Base-by-base conservation (phyloP, 1,140 invertebrate genomes). In the Drosophila busckii region DNA sequence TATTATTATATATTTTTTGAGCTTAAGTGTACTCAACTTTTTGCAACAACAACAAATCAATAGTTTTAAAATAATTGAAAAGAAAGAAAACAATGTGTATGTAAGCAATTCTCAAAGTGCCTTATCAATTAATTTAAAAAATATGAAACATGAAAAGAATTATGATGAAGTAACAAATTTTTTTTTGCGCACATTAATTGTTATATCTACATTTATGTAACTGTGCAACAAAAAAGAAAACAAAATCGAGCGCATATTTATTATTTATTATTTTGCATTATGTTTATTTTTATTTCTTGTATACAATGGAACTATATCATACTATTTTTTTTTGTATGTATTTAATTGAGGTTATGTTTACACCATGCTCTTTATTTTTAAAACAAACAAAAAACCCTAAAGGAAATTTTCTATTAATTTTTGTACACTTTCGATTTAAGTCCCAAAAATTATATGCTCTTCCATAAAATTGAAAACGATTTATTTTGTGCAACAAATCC, bases 21-120 rank as follows among this genome's bases (percentile, higher is more conserved):
- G n/a, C n/a, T n/a, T n/a, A n/a, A n/a, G n/a, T n/a, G n/a, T n/a
- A n/a, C n/a, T n/a, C n/a, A n/a, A n/a, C n/a, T n/a, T n/a, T n/a
- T n/a, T n/a, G n/a, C n/a, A n/a, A n/a, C n/a, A n/a, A n/a, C n/a
- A n/a, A n/a, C n/a, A n/a, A n/a, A n/a, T n/a, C n/a, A n/a, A n/a
- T n/a, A n/a, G n/a, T n/a, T n/a, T n/a, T n/a, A n/a, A 26, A 7
- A 12, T 13, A 37, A 31, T 4, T 19, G 20, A 31, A 23, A 6
- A 19, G 15, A 40, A 46, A 3, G 45, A 12, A 31, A 34, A 35
- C 23, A 44, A 54, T 32, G 50, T 61, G 45, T 28, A 53, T 54
- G 32, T 46, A 48, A 58, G 68, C 45, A 80, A 78, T 78, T 78
- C 73, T 78, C 73, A 78, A 78, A 82, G 70, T 76, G 70, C 70